These are phyloP conservation scores for Pteropus alecto DNA, from an alignment of 2,113 vertebrate species.

Conservation along the genomic window DNA sequence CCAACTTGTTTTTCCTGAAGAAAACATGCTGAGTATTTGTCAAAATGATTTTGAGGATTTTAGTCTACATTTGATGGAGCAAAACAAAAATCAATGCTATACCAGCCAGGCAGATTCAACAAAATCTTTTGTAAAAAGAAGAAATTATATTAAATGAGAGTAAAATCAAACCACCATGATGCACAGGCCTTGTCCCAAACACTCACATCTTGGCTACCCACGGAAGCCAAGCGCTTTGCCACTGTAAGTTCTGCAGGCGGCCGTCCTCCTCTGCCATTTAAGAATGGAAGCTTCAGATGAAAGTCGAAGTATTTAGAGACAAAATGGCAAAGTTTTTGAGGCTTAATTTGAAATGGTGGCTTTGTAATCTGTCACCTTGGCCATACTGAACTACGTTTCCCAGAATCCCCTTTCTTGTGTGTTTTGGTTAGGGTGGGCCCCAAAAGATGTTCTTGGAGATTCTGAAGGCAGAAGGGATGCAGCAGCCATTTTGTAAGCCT, in stretches of 20 bases:
- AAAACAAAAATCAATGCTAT: not conserved
- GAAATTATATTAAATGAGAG: not conserved
- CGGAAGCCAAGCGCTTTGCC: not conserved
- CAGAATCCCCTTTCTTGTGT: not conserved
- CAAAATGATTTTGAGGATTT: not conserved
- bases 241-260: accelerated
- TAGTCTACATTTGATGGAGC: not conserved
- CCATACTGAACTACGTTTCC: not conserved
- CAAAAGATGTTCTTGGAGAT: not conserved
- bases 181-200: not conserved
- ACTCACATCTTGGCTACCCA: accelerated
- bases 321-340: not conserved
- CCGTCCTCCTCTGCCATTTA: not conserved
- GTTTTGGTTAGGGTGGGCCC: not conserved
- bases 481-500: accelerated
- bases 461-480: not conserved
- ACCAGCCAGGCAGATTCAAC: not conserved
- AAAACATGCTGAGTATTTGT: not conserved
- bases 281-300: not conserved
- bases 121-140: not conserved
- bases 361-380: not conserved
- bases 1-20: not conserved
- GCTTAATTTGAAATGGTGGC: not conserved
- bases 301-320: not conserved
- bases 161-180: not conserved